Conservation (phyloP, 2,797 vertebrate genomes). For the Cyclopterus lumpus region DNA sequence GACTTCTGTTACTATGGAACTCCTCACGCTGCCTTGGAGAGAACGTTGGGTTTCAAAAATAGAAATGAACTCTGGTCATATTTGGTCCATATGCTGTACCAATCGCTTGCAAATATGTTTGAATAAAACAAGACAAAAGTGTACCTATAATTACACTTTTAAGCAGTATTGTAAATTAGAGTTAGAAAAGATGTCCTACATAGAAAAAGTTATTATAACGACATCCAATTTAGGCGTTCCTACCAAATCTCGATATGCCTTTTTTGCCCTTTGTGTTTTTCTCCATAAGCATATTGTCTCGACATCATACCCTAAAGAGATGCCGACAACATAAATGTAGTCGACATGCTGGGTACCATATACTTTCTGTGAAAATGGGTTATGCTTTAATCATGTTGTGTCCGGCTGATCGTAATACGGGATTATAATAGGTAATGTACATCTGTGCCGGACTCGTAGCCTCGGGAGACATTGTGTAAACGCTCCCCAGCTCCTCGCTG, state of each 20-base stretch:
- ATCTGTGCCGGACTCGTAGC: constrained; percentile 74
- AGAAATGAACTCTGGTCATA: constrained; percentile 36
- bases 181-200: not conserved
- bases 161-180: constrained; percentile 8
- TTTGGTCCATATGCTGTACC: constrained; percentile 12
- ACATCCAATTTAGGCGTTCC: not conserved
- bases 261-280: not conserved
- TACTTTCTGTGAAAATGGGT: constrained; percentile 21
- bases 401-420: constrained; percentile 41
- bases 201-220: not conserved
- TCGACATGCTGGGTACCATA: not conserved
- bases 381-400: constrained; percentile 47
- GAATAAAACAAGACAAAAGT: not conserved
- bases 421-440: constrained; percentile 69
- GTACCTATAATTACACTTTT: too few species aligned
- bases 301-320: constrained; percentile 13
- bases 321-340: constrained; percentile 15
- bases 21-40: constrained; percentile 27
- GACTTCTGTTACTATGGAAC: constrained; percentile 45
- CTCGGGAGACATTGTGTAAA: constrained; percentile 89
- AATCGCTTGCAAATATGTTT: constrained; percentile 5
- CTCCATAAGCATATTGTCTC: not conserved
- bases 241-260: not conserved
- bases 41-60: constrained; percentile 40
- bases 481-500: constrained; percentile 77